These are phyloP conservation scores for Salvelinus sp. DNA, from an alignment of 2,113 vertebrate species.

Conservation along the genomic window DNA sequence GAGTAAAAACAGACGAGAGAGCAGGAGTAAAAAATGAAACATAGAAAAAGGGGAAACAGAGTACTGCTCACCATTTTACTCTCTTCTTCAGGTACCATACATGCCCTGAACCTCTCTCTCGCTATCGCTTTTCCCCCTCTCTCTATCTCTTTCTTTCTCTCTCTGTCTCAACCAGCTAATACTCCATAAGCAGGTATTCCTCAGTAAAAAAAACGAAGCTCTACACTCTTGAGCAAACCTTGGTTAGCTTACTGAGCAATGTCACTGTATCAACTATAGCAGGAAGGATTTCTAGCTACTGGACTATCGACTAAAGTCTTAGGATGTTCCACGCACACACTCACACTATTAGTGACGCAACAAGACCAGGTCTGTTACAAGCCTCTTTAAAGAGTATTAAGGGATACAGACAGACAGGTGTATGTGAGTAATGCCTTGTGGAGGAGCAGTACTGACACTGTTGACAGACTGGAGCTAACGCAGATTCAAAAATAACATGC, in stretches of 20 bases:
- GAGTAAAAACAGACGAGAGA: neutral
- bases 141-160: neutral
- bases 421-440: slow-evolving; percentile 21
- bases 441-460: neutral
- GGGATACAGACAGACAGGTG: slow-evolving; percentile 46
- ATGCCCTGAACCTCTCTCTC: neutral
- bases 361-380: slow-evolving; percentile 22
- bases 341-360: slow-evolving; percentile 12
- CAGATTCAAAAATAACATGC: no score
- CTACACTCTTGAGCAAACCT: neutral
- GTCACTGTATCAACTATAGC: neutral
- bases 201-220: slow-evolving; percentile 3
- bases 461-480: no score
- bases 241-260: neutral
- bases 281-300: neutral
- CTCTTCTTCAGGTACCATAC: slow-evolving; percentile 53
- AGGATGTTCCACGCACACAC: slow-evolving; percentile 8
- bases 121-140: neutral
- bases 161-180: neutral
- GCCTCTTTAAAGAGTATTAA: slow-evolving; percentile 62
- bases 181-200: neutral
- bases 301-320: neutral
- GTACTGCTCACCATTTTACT: slow-evolving; percentile 64
- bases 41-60: neutral
- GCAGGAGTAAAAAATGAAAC: neutral